Evolutionary conservation across 2,888 invertebrate species (phyloP).

Genomic region (Stegophylla sp.): DNA sequence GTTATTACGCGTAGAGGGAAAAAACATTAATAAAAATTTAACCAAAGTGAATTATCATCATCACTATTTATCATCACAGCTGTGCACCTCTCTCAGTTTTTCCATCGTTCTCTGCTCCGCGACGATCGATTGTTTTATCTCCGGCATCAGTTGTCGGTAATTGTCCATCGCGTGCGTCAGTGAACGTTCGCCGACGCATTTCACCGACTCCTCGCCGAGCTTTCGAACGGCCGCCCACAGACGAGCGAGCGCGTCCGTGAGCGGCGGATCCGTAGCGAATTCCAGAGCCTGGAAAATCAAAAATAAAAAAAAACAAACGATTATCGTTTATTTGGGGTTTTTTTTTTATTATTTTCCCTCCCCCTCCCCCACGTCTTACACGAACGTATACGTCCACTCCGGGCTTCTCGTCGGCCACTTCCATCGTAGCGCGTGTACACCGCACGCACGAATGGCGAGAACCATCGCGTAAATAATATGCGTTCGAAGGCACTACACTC

Average conservation of each 20-base stretch:
- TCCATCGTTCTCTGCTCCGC: slow-evolving; percentile 21
- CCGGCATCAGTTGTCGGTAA: slow-evolving; percentile 34
- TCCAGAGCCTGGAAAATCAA: slow-evolving; percentile 28
- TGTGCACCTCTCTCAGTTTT: slow-evolving; percentile 17
- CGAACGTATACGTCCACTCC: slow-evolving; percentile 22
- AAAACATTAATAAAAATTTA: background rate
- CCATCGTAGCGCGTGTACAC: background rate
- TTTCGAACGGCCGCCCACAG: slow-evolving; percentile 35
- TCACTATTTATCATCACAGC: too few relatives aligned
- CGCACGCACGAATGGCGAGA: background rate
- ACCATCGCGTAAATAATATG: background rate
- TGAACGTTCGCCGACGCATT: slow-evolving; percentile 1
- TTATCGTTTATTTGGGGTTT: too few relatives aligned
- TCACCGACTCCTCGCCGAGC: slow-evolving; percentile 29
- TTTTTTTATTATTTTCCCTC: too few relatives aligned
- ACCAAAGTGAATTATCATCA: too few relatives aligned
- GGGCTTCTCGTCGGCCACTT: background rate
- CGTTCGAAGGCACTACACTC: background rate
- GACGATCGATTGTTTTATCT: slow-evolving; percentile 45
- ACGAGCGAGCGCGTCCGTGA: slow-evolving; percentile 37
- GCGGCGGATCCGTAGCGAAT: slow-evolving; percentile 18
- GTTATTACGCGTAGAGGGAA: too few relatives aligned
- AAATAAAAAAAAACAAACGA: background rate
- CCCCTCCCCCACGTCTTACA: background rate
- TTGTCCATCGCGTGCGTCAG: slow-evolving; percentile 13